Percentiles rank a stretch among this genome's conserved stretches.
phyloP scores from a whole-genome alignment of 2,113 vertebrate genomes.

The Loxodonta africana region DNA sequence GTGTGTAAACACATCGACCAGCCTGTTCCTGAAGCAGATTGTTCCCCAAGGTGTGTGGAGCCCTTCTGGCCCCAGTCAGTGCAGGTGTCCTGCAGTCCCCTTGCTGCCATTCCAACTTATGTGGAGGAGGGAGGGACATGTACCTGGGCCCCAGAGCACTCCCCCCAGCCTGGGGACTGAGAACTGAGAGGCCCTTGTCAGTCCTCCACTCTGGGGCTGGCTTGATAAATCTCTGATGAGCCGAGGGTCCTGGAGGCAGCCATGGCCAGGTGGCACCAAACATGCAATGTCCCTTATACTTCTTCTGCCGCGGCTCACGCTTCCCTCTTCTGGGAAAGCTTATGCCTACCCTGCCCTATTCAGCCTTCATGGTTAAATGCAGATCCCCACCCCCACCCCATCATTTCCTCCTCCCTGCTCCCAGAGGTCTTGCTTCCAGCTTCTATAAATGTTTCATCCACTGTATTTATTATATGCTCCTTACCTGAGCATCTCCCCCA shows the following conservation, averaged over 20 bases:
- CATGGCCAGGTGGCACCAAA: neutral
- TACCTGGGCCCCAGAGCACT: rapidly evolving
- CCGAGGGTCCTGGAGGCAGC: neutral
- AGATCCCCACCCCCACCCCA: neutral
- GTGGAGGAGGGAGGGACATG: neutral
- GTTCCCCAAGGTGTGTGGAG: neutral
- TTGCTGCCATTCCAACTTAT: neutral
- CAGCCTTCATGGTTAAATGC: neutral
- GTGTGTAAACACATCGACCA: neutral
- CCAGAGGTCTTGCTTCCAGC: neutral
- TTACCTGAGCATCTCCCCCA: neutral
- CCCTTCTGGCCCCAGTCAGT: neutral
- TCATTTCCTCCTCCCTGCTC: neutral
- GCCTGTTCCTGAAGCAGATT: neutral
- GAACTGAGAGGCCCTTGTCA: neutral
- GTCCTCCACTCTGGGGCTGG: neutral
- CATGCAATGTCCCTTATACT: neutral
- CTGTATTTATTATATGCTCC: neutral
- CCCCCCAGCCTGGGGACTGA: neutral
- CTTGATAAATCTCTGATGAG: neutral
- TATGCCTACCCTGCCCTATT: neutral
- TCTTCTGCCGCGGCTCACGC: neutral
- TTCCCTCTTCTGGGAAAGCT: neutral
- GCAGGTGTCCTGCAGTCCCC: neutral
- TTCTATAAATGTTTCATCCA: neutral